Base-by-base conservation (phyloP, 2,113 vertebrate species). In the Nematolebias whitei region DNA sequence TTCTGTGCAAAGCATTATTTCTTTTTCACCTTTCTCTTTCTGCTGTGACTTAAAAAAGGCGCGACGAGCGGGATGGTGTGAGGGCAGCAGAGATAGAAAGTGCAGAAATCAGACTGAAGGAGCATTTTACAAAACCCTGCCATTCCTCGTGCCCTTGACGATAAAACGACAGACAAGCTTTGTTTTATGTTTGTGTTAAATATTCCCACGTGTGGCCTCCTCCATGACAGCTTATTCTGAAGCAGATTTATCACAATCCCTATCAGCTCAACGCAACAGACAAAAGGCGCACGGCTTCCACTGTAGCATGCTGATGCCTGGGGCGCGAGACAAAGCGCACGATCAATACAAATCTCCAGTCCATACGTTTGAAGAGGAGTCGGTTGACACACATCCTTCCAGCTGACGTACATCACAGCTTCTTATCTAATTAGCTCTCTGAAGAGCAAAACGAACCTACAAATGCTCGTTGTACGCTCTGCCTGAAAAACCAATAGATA, bases 171-270 rank as follows among this genome's bases (percentile, higher is more conserved):
- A 84, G 86, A 89, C 86, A 83, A 71, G 82, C 68, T 70, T 83
- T 91, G 87, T 89, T 93, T 92, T 88, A 89, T 89, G 88, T 90
- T 89, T 85, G 81, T 63, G 70, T 90, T 91, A 91, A 93, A 92
- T 90, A 92, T 91, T 89, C 89, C 88, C 87, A 71, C 71, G 87
- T 74, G 89, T 68, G 38, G 80, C 85, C 2, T 83, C 81, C 85
- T 80, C 87, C 70, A 72, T 90, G 90, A 91, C 90, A 89, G 88
- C 87, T 89, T 90, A 86, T 90, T 92, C 88, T 61, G 50, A 63
- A 71, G 71, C 85, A 90, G 85, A 93, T 92, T 90, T 88, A 93
- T 92, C 90, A 92, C 80, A 80, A 81, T 60, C 82, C 81, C 85
- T 86, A 91, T 90, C 88, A 87, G 79, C 83, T 89, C 85, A 71